These are phyloP conservation scores for Hucho hucho DNA, from an alignment of 2,113 vertebrate genomes.

Conservation along the genomic window DNA sequence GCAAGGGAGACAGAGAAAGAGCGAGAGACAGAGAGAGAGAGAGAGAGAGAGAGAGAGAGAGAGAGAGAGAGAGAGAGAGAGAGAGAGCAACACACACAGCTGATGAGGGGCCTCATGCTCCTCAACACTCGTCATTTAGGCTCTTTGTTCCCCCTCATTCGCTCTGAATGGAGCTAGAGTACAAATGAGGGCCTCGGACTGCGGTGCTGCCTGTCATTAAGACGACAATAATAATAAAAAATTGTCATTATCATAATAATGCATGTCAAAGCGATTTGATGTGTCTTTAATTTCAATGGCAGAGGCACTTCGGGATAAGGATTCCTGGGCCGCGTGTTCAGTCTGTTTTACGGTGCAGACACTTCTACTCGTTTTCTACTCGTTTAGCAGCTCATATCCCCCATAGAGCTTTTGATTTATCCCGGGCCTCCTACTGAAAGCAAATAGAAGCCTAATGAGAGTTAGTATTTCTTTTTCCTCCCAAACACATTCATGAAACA, in stretches of 20 bases:
- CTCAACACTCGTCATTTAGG: too few relatives aligned
- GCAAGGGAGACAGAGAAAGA: neutral
- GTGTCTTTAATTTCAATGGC: too few relatives aligned
- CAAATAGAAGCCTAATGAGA: slow-evolving; percentile 43
- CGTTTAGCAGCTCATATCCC: slow-evolving; percentile 53
- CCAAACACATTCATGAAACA: slow-evolving; percentile 31
- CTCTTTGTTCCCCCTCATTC: too few relatives aligned
- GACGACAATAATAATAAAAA: too few relatives aligned
- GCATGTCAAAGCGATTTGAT: too few relatives aligned
- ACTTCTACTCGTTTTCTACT: slow-evolving; percentile 23
- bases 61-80: neutral
- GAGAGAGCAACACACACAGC: neutral
- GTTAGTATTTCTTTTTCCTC: slow-evolving; percentile 18
- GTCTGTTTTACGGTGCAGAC: slow-evolving; percentile 3
- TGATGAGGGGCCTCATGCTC: slow-evolving; percentile 5
- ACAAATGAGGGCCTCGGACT: too few relatives aligned
- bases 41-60: neutral
- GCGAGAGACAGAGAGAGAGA: neutral
- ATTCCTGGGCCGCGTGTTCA: slow-evolving; percentile 22
- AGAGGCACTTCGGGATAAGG: neutral
- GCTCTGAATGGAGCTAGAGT: too few relatives aligned
- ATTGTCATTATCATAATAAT: too few relatives aligned
- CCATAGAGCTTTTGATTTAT: slow-evolving; percentile 31
- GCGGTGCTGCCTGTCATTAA: too few relatives aligned
- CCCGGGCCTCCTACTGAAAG: slow-evolving; percentile 18